phyloP scores from a whole-genome alignment of 2,888 invertebrate genomes.

The Ophion ellenae region DNA sequence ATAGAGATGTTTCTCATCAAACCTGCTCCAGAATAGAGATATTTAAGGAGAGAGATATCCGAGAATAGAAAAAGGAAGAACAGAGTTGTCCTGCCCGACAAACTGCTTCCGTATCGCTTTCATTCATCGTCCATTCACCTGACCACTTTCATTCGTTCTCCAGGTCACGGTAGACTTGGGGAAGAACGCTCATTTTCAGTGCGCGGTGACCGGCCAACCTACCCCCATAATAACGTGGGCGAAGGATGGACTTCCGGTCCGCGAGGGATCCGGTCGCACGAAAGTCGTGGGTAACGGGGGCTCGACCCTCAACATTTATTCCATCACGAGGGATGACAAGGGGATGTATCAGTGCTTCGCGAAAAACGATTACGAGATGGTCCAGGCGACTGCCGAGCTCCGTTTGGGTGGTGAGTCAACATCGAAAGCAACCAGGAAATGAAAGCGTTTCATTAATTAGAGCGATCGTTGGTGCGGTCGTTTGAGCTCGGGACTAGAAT shows the following conservation, averaged over 20 bases:
- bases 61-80: too few relatives aligned
- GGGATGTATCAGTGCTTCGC: conserved; percentile 97
- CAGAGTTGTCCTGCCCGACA: too few relatives aligned
- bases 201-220: conserved; percentile 95
- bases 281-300: conserved; percentile 81
- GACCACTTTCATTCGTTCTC: conserved; percentile 81
- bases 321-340: conserved; percentile 91
- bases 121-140: too few relatives aligned
- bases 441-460: too few relatives aligned
- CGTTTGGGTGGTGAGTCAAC: conserved; percentile 89
- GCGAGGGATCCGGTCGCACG: conserved; percentile 81
- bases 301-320: conserved; percentile 82
- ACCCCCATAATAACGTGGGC: conserved; percentile 83
- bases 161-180: conserved; percentile 93
- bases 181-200: conserved; percentile 93
- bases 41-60: too few relatives aligned
- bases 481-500: too few relatives aligned
- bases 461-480: too few relatives aligned
- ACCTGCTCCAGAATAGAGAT: too few relatives aligned
- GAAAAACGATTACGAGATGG: conserved; percentile 93
- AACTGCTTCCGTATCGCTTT: too few relatives aligned
- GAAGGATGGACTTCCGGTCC: conserved; percentile 84
- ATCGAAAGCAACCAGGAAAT: not conserved
- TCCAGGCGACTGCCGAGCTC: conserved; percentile 92
- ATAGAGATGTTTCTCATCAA: too few relatives aligned